Evolutionary conservation across 2,888 invertebrate species (phyloP), one percentile per base, ranked within the genome.

Genomic region (Notodonta ziczac): DNA sequence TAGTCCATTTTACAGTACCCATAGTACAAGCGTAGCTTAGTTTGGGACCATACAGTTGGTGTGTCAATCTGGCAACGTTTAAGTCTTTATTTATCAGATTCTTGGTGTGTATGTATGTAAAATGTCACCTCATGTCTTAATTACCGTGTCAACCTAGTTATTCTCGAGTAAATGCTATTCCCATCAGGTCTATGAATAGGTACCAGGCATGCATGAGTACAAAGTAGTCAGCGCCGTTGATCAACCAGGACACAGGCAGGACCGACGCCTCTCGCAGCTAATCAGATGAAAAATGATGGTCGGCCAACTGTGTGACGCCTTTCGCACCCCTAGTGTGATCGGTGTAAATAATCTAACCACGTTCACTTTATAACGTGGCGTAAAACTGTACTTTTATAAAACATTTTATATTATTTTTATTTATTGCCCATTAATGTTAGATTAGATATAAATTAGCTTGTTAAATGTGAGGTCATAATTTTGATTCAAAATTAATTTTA

Each of bases 241-340:
- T 70, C 85, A 90, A 85, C 83, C 86, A 88, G 89, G 86, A 85
- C 87, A 84, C 77, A 24, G 24, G 24, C 24, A 75, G 78, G 80
- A 80, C 81, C 81, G 79, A 82, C 81, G 73, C 72, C 74, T 73
- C 71, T 60, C 66, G 77, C 74, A 79, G 80, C 78, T 90, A 93
- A 92, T 92, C 90, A 91, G 87, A 86, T 87, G 92, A 89, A 86
- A 89, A 90, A 89, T 88, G 78, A 89, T 90, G 88, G 82, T 84
- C 91, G 86, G 83, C 87, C 82, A 78, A 81, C 89, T 90, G 91
- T 87, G 84, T 84, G 89, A 88, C 90, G 91, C 82, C 88, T 89
- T 91, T 91, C 81, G 86, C 88, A 84, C 85, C 86, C 87, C 74
- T 86, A 78, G 71, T 81, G 82, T 83, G 79, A 67, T 78, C 81